phyloP scores from a whole-genome alignment of 2,113 vertebrate species.

The Tichodroma muraria region DNA sequence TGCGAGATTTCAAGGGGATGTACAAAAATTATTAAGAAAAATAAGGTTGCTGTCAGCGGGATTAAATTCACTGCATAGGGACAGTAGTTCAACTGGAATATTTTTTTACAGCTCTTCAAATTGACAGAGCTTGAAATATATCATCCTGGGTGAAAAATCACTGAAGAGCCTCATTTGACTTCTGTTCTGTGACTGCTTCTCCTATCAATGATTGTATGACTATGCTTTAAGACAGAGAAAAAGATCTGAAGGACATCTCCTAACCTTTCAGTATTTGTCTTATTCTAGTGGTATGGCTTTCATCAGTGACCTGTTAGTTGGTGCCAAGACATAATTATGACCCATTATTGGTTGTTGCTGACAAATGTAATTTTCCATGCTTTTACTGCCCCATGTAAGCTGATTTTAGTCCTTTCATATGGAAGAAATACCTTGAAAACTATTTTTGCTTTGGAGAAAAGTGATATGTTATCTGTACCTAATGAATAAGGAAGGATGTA shows the following conservation, averaged over 20 bases:
- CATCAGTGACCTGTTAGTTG: background rate
- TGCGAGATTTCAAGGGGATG: background rate
- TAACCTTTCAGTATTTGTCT: background rate
- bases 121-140: slow-evolving; percentile 13
- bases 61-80: background rate
- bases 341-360: background rate
- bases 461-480: background rate
- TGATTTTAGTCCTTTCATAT: background rate
- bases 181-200: background rate
- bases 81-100: background rate
- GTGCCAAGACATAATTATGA: background rate
- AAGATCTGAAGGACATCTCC: background rate
- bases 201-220: background rate
- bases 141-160: background rate
- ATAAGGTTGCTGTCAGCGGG: background rate
- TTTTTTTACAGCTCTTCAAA: background rate
- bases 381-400: background rate
- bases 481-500: background rate
- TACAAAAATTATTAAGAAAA: background rate
- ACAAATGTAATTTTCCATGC: slow-evolving; percentile 3
- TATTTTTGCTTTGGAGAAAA: background rate
- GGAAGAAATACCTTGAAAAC: background rate
- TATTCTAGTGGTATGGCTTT: background rate
- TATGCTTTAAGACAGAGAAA: background rate
- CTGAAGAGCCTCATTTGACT: background rate